Base-by-base conservation (phyloP, 2,113 vertebrate species). In the Leucopsar rothschildi region DNA sequence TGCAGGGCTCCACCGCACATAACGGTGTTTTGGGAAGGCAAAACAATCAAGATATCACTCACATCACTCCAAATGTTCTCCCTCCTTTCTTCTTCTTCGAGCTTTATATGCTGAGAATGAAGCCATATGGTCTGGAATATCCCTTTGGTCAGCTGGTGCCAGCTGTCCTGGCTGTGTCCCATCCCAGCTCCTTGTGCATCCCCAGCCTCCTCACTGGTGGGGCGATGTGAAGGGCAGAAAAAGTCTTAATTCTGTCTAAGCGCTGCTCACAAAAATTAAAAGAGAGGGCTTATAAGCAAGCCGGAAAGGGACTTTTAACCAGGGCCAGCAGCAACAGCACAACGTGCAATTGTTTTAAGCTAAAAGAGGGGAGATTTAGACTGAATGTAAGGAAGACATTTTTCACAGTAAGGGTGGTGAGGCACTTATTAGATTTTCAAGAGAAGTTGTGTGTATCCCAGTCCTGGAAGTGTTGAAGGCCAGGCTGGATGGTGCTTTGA, bases 151-250 rank as follows among this genome's bases (percentile, higher is more conserved):
- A 82, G 5, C 0, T 75, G 10, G 10, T 18, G 39, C 25, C 45
- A 47, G 3, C 39, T 47, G 40, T 47, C n/a, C 39, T 47, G 78
- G 11, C n/a, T 53, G 14, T 12, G 29, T 5, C 63, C 17, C 1
- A 0, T 18, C 40, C 11, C 63, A 40, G 31, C 47, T 40, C n/a
- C 55, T 19, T 15, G 21, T 27, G n/a, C 21, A 29, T 2, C 6
- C 3, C 1, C 16, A n/a, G 24, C 6, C 17, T 5, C 29, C 24
- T 61, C 0, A 0, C 17, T 42, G 70, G 9, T 55, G 8, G 39
- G 39, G 24, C 0, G 0, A 19, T 39, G 39, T 29, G 61, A 60
- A 16, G 11, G n/a, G 6, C 29, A 76, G 61, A 40, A 68, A 68
- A 61, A 20, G 5, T 16, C 22, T 35, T 19, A 16, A 29, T 21